Conservation (phyloP, 2,113 vertebrate species). For the Bucco capensis region DNA sequence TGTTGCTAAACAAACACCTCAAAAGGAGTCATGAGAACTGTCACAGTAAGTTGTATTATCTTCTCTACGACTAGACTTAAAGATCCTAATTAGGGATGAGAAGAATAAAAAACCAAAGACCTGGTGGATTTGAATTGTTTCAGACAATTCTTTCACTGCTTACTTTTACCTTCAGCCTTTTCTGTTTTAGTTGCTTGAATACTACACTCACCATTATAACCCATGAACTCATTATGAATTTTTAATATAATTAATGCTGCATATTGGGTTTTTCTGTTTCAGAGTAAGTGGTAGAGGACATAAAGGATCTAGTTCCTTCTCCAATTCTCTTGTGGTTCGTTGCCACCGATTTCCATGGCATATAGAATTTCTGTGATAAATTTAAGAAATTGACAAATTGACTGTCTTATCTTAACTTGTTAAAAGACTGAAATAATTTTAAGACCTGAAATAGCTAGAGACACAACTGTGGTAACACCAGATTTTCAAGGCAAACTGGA, state of each 20-base stretch:
- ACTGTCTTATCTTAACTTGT: background rate
- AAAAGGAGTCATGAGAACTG: background rate
- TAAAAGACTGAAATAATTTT: background rate
- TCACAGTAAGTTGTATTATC: conserved; percentile 25
- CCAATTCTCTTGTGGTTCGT: background rate
- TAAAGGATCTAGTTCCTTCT: background rate
- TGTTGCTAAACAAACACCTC: conserved; percentile 13
- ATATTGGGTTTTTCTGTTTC: background rate
- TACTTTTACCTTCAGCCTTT: background rate
- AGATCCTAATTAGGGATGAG: conserved; percentile 61
- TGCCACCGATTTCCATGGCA: background rate
- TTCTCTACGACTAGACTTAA: background rate
- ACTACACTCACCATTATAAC: background rate
- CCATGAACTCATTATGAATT: background rate
- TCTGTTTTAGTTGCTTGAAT: background rate
- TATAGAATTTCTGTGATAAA: background rate
- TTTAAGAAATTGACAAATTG: background rate
- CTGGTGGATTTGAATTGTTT: background rate
- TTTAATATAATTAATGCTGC: background rate
- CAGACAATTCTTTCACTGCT: background rate
- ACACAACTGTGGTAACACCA: background rate
- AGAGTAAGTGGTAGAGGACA: background rate
- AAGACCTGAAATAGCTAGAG: background rate
- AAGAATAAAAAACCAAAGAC: conserved; percentile 60
- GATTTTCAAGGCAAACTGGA: background rate